Evolutionary conservation across 2,113 vertebrate genomes (phyloP), one percentile per base, ranked within the genome.

Genomic region (Larimichthys crocea): DNA sequence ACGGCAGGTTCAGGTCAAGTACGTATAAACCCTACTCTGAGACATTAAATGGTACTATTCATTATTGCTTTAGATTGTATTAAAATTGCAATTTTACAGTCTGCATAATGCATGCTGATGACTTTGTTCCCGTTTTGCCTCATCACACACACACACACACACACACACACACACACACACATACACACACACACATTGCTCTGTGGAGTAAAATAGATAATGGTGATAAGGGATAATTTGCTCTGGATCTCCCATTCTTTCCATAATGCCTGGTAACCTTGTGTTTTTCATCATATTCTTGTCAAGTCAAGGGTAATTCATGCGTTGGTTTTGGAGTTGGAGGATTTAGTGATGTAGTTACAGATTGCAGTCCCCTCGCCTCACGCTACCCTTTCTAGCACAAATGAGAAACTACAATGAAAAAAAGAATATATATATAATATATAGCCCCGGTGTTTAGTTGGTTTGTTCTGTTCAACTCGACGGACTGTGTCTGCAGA

Each of bases 61-160:
- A 74, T 65, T 71, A 63, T 80, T 76, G 49, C 59, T 70, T 15
- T 55, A 53, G 26, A 73, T 24, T 61, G 16, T 24, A 65, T 69
- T 61, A 70, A 73, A 84, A 46, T 48, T 79, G 26, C 64, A 79
- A 19, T 55, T n/a, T 56, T 26, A 40, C 53, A 26, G n/a, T 48
- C 29, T 66, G 24, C 67, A 31, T 48, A 80, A 66, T 31, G 60
- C 59, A 77, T 62, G 24, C 35, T 62, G 66, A 80, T 83, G 44
- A 52, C 44, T 19, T 11, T 62, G n/a, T 20, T 60, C 44, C 10
- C 49, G 31, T 63, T 20, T 64, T 11, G 0, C 26, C 62, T 85
- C 55, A 59, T 53, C 20, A 1, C 42, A 19, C 15, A 26, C 67
- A 35, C 62, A 49, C 48, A 14, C 53, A 56, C 55, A 44, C 42